A percentile compares a stretch with the other conserved stretches of the same genome.
Conservation (phyloP, 2,797 vertebrate genomes). For the Jordanella pulchra region DNA sequence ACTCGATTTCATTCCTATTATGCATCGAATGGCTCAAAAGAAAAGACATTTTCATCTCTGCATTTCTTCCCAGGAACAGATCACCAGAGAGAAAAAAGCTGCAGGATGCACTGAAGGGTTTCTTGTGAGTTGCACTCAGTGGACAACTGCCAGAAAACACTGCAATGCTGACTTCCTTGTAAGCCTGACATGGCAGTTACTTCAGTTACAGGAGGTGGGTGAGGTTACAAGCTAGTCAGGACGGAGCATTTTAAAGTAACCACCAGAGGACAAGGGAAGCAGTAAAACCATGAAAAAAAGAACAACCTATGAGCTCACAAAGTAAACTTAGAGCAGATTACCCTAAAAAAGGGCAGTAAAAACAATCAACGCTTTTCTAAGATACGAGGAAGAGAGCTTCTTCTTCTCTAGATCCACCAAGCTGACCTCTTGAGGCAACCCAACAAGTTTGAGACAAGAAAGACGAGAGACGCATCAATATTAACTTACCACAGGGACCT, state of each 20-base stretch:
- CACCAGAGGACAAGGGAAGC: conserved; percentile 43
- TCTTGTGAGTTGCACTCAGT: conserved; percentile 56
- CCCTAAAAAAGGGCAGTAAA: not conserved
- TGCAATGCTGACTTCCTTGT: conserved; percentile 70
- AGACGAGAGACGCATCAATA: conserved; percentile 85
- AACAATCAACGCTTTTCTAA: conserved; percentile 20
- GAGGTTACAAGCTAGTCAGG: conserved; percentile 72
- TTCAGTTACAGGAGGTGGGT: conserved; percentile 74
- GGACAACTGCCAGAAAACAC: conserved; percentile 71
- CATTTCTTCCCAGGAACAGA: conserved; percentile 2
- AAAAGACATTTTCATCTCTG: not conserved
- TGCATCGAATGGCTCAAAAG: not conserved
- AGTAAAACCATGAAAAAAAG: not conserved
- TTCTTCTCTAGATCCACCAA: conserved; percentile 56
- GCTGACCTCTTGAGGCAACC: conserved; percentile 60
- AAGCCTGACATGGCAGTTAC: conserved; percentile 77
- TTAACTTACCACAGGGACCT: conserved; percentile 83
- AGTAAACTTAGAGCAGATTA: conserved; percentile 14
- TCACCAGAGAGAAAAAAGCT: conserved; percentile 23
- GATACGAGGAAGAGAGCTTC: conserved; percentile 38
- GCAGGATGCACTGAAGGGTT: conserved; percentile 42
- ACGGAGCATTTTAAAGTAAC: conserved; percentile 62
- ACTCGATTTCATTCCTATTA: conserved; percentile 12
- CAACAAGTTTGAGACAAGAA: conserved; percentile 77
- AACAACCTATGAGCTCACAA: not conserved